phyloP scores from a whole-genome alignment of 2,113 vertebrate species.

The Capra hircus region DNA sequence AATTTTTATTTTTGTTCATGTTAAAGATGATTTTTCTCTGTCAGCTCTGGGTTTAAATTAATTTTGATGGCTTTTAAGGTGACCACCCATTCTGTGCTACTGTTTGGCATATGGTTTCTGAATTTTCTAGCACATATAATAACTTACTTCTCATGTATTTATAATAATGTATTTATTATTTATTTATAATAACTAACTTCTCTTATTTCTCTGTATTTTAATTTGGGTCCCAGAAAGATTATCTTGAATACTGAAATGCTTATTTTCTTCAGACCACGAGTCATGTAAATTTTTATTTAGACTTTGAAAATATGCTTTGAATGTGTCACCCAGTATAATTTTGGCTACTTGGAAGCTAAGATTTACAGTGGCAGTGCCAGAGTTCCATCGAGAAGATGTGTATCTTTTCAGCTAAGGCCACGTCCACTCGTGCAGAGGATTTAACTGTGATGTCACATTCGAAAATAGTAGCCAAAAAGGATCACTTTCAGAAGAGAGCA shows the following conservation, averaged over 20 bases:
- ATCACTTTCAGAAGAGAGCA: neutral
- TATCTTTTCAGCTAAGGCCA: neutral
- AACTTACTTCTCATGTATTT: neutral
- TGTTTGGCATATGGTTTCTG: neutral
- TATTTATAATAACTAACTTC: neutral
- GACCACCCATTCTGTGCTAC: neutral
- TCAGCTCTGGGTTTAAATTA: neutral
- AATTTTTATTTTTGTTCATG: neutral
- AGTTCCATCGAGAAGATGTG: neutral
- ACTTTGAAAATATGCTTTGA: neutral
- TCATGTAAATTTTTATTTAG: neutral
- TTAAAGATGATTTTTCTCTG: constrained; percentile 7
- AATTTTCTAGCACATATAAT: neutral
- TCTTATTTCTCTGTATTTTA: constrained; percentile 16
- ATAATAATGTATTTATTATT: neutral
- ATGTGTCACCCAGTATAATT: constrained; percentile 13
- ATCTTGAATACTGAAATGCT: constrained; percentile 30
- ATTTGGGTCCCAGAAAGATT: neutral
- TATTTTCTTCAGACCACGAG: neutral
- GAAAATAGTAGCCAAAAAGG: neutral
- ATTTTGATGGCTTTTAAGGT: neutral
- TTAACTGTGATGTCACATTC: neutral
- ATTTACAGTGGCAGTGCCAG: neutral
- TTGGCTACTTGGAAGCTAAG: neutral
- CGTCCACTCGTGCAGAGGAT: neutral